Base-by-base conservation (phyloP, 2,888 invertebrate species). In the Scaptomyza reducta region DNA sequence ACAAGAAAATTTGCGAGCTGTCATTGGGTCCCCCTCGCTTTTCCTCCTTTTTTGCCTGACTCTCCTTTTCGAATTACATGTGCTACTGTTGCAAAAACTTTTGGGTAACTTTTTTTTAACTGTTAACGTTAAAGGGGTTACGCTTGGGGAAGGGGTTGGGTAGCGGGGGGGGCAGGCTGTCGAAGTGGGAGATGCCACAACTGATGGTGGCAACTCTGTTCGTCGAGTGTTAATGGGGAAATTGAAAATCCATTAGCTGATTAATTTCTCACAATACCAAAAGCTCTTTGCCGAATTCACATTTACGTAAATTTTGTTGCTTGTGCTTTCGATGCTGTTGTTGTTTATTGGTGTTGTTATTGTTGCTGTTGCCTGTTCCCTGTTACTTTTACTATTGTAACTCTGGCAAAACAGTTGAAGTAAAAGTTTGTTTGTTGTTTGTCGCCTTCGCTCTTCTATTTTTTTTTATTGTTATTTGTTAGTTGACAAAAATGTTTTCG, bases 241-340 rank as follows among this genome's bases (percentile, higher is more conserved):
- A 82, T 82, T 82, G 87, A 82, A 82, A 82, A 82, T 87, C 82
- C 82, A 82, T 82, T 82, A 87, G 87, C 82, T 82, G 82, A 82
- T 82, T 82, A 87, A 82, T 87, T 82, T 85, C 86, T 74, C 51
- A 77, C 78, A 66, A 61, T 61, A 35, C 50, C 51, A 58, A 71
- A 65, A 40, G 40, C 40, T 53, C 65, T 45, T 70, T 65, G 70
- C 59, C 58, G 49, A 80, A 81, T 68, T 63, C 74, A 70, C 86
- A 85, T 82, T 82, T 82, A 87, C 82, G 85, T 82, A 82, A 87
- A 82, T 82, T 81, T 62, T 71, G 54, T 51, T 63, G 42, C 11
- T 64, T n/a, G 45, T 50, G 42, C n/a, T 51, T 13, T 18, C 59
- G 50, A 18, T 45, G 41, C 25, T 59, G 31, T 18, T 57, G 40